phyloP scores from a whole-genome alignment of 2,113 vertebrate genomes.

The Rissa tridactyla region DNA sequence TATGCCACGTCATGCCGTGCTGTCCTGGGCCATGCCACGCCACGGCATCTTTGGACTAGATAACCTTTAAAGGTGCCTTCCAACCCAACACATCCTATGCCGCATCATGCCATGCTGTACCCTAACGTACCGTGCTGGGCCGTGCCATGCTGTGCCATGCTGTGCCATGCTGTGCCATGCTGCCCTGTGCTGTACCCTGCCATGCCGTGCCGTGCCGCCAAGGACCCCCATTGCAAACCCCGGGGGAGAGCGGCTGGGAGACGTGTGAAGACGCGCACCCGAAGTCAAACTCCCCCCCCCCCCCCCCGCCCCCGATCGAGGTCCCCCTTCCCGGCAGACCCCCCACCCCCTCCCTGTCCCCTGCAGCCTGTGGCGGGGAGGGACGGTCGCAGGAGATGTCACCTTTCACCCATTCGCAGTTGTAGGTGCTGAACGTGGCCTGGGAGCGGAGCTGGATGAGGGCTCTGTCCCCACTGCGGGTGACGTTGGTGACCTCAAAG shows the following conservation, averaged over 20 bases:
- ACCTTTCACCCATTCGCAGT: conserved; percentile 68
- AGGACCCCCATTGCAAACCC: neutral
- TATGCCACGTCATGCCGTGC: no score
- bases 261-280: rapidly evolving
- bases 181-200: neutral
- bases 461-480: rapidly evolving
- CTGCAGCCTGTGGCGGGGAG: rapidly evolving
- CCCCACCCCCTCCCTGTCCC: neutral
- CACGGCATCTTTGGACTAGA: no score
- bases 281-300: rapidly evolving
- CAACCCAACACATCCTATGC: no score
- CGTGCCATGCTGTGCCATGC: no score
- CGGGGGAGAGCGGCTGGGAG: rapidly evolving
- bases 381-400: neutral
- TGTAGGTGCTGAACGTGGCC: conserved; percentile 33
- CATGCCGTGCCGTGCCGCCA: neutral
- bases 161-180: no score
- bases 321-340: neutral
- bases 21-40: no score
- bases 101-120: no score
- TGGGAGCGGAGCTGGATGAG: conserved; percentile 31
- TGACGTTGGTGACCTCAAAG: conserved; percentile 27
- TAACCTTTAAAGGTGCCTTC: no score
- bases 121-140: no score
- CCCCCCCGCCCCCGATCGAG: rapidly evolving